These are phyloP conservation scores for Mobula hypostoma DNA, from an alignment of 2,113 vertebrate species.

Conservation along the genomic window DNA sequence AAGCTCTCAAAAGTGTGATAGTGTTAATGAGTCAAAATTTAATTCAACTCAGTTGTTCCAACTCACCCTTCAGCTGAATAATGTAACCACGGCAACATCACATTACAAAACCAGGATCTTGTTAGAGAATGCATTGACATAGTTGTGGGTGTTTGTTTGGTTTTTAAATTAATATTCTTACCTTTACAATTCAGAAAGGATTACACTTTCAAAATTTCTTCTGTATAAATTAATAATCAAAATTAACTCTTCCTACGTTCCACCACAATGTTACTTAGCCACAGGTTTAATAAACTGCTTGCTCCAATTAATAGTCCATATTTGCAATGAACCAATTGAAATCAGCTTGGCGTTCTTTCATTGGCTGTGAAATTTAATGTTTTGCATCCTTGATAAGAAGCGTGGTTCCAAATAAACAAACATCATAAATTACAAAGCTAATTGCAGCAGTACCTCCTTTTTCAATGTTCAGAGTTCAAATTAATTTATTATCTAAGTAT, in stretches of 20 bases:
- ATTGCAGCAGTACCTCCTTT: background rate
- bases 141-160: background rate
- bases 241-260: too few species aligned
- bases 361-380: background rate
- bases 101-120: background rate
- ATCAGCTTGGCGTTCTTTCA: background rate
- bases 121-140: background rate
- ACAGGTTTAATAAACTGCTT: background rate
- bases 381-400: background rate
- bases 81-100: background rate
- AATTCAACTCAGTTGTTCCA: background rate
- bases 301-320: background rate
- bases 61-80: background rate
- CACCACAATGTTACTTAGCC: too few species aligned
- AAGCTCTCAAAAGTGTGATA: background rate
- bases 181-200: background rate
- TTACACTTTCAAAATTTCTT: background rate
- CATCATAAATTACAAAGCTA: background rate
- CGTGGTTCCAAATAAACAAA: background rate
- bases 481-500: too few species aligned
- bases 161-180: background rate
- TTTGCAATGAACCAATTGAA: background rate
- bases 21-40: background rate
- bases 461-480: background rate
- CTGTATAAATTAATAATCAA: background rate